A percentile compares a stretch with the other conserved stretches of the same genome.
phyloP scores from a whole-genome alignment of 2,888 invertebrate species.

The Andricus curvator region DNA sequence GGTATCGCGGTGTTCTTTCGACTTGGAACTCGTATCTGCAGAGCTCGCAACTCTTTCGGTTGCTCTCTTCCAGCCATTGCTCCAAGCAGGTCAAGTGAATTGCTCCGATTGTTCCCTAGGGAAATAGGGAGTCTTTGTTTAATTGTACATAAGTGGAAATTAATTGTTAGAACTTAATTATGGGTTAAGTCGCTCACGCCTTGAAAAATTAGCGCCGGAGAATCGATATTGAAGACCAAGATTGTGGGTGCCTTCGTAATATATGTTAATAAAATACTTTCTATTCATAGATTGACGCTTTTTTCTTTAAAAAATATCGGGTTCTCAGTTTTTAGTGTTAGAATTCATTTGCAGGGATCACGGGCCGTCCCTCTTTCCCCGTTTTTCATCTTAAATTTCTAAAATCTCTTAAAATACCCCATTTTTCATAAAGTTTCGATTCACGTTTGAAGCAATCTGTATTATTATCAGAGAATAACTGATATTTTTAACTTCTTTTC shows the following conservation, averaged over 20 bases:
- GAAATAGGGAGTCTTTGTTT: neutral
- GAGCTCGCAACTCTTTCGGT: conserved; percentile 85
- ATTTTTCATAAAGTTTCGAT: too few species aligned
- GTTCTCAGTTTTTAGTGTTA: too few species aligned
- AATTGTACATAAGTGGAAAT: conserved; percentile 11
- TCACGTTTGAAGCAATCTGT: too few species aligned
- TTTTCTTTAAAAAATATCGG: neutral
- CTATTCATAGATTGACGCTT: neutral
- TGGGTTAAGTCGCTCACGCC: neutral
- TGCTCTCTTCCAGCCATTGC: conserved; percentile 87
- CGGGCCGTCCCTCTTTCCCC: too few species aligned
- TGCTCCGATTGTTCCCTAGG: conserved; percentile 85
- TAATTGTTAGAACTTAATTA: conserved; percentile 1
- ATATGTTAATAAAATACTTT: neutral
- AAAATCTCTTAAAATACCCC: too few species aligned
- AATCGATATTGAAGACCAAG: conserved; percentile 7
- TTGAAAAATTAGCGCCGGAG: conserved; percentile 7
- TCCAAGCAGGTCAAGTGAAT: conserved; percentile 87
- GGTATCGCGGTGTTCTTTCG: conserved; percentile 82
- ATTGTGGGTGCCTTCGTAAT: neutral
- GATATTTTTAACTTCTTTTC: accelerated
- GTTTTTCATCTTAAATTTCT: too few species aligned
- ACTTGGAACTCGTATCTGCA: conserved; percentile 86
- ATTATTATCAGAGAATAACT: too few species aligned
- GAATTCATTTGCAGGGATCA: too few species aligned